Conservation (phyloP, 2,113 vertebrate genomes). For the Heterotilapia buettikoferi region DNA sequence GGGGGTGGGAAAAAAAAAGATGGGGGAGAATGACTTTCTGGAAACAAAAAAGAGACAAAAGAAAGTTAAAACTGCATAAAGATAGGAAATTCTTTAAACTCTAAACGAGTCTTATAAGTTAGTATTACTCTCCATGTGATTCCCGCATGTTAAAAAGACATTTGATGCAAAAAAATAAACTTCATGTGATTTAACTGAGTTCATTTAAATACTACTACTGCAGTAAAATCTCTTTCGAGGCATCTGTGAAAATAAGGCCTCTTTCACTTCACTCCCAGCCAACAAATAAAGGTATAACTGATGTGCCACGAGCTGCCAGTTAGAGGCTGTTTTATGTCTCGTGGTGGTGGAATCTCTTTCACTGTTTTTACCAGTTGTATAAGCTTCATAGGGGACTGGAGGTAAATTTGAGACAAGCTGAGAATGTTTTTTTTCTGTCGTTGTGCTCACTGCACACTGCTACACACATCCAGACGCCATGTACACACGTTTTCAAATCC, state of each 20-base stretch:
- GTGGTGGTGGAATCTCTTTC: conserved; percentile 19
- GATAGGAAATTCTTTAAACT: conserved; percentile 19
- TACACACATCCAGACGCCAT: neutral
- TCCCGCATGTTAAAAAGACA: neutral
- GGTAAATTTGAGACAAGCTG: conserved; percentile 47
- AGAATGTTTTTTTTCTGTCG: conserved; percentile 41
- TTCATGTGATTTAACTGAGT: neutral
- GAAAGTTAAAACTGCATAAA: neutral
- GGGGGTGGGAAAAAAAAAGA: neutral
- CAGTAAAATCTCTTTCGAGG: conserved; percentile 4
- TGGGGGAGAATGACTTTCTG: neutral
- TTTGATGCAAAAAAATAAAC: neutral
- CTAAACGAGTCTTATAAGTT: neutral
- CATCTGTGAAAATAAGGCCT: conserved; percentile 14
- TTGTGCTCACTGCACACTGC: conserved; percentile 12
- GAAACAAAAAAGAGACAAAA: neutral
- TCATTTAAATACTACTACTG: neutral
- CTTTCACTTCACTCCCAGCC: neutral
- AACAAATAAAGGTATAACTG: conserved; percentile 66
- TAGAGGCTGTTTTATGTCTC: conserved; percentile 56
- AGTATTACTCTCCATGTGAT: neutral
- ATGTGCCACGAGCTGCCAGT: conserved; percentile 43
- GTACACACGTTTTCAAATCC: neutral
- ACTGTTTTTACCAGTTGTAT: conserved; percentile 44
- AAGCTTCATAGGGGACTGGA: conserved; percentile 18